Evolutionary conservation across 1,140 invertebrate genomes (phyloP), one percentile per base, ranked within the genome.

Genomic region (Argopecten irradians): DNA sequence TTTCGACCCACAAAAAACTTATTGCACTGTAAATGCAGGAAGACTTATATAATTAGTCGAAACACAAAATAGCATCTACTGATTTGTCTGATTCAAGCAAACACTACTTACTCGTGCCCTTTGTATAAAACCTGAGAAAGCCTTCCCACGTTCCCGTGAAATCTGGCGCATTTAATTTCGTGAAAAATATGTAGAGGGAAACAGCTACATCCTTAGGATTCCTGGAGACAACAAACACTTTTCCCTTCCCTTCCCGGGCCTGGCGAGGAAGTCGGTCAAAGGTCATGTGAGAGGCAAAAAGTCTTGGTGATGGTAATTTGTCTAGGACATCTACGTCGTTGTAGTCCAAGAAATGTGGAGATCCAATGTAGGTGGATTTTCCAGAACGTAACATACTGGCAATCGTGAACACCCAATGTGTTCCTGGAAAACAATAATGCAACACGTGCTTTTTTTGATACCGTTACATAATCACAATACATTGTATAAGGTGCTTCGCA

Each of bases 251-350:
- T 71, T 71, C 55, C 16, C 55, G n/a, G 55, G 16, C 55, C 55
- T 71, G 55, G 11, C 55, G 55, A 16, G 55, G 55, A 71, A 71
- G 55, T 71, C 55, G 55, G 55, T 71, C 55, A 71, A 71, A 71
- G 55, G 55, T 71, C 55, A 71, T 71, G 11, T 71, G 55, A 71
- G 55, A 71, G 55, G 55, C 55, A n/a, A 71, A 71, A n/a, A 71
- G 22, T 28, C 55, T 71, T 11, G 55, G 55, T 11, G 55, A 71
- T 28, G 55, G 55, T 28, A 71, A 71, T 11, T 71, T 71, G 55
- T 71, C 55, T 3, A 71, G n/a, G 55, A 71, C 22, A 5, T 71
- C 55, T 5, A 71, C 55, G 11, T 71, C 55, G n/a, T 71, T 71
- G 55, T 28, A 71, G n/a, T 71, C 55, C 22, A 71, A 16, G 55